Evolutionary conservation across 2,888 invertebrate species (phyloP).

Genomic region (Acleris laterana): DNA sequence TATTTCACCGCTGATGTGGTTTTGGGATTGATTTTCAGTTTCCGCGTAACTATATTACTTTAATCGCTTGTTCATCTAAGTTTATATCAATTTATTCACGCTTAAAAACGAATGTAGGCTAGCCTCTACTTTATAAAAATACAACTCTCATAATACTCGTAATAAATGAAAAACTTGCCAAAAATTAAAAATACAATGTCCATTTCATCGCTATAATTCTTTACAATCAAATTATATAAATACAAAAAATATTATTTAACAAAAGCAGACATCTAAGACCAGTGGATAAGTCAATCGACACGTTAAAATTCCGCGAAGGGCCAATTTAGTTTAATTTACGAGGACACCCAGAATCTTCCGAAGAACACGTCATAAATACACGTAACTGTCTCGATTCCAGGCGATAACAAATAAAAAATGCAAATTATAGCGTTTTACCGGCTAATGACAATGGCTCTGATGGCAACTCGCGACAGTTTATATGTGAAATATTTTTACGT

Average conservation of each 20-base stretch:
- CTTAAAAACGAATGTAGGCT: too few species aligned
- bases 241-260: neutral
- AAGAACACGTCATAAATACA: conserved; percentile 14
- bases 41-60: too few species aligned
- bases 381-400: conserved; percentile 11
- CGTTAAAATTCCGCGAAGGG: conserved; percentile 1
- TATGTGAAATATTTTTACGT: conserved; percentile 5
- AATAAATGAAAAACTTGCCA: too few species aligned
- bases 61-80: too few species aligned
- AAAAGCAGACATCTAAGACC: neutral
- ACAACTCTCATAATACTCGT: too few species aligned
- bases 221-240: neutral
- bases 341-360: conserved; percentile 7
- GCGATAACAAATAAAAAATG: conserved; percentile 13
- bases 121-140: too few species aligned
- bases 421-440: conserved; percentile 4
- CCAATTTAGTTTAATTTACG: conserved; percentile 19
- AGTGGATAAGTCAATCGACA: conserved; percentile 17
- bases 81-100: too few species aligned
- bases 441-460: conserved; percentile 7
- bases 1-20: too few species aligned
- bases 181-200: too few species aligned
- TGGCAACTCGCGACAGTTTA: conserved; percentile 5
- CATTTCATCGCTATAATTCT: neutral
- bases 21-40: too few species aligned